A percentile compares a stretch with the other conserved stretches of the same genome.
Evolutionary conservation across 92 coral and sea anemone species (phyloP).

Genomic region (Micromussa lordhowensis): DNA sequence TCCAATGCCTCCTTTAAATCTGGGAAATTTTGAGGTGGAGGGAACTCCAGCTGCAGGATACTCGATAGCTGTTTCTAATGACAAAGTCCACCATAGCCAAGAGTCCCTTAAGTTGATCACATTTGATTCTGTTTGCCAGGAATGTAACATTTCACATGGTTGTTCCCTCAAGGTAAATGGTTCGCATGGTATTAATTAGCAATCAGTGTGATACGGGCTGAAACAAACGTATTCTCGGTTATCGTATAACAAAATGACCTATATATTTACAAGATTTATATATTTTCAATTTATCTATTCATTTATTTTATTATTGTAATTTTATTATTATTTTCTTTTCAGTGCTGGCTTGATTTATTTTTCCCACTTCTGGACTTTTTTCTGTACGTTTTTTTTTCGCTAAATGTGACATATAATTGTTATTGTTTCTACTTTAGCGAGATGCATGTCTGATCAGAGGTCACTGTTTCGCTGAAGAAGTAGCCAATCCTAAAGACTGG

Average conservation of each 20-base stretch:
- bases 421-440: not conserved
- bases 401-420: not conserved
- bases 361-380: no score
- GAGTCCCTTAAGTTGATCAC: constrained; percentile 28
- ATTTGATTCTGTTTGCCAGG: constrained; percentile 47
- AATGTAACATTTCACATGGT: constrained; percentile 35
- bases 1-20: constrained; percentile 42
- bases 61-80: constrained; percentile 39
- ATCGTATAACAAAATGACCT: no score
- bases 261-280: no score
- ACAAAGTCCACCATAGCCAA: constrained; percentile 22
- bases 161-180: constrained; percentile 43
- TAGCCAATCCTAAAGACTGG: constrained; percentile 9
- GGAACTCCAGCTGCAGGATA: constrained; percentile 55
- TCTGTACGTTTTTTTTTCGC: no score
- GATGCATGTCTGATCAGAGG: constrained; percentile 19
- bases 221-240: no score
- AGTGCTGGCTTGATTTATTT: no score
- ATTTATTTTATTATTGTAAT: no score
- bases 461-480: constrained; percentile 11
- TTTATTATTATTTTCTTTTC: no score
- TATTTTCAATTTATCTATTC: no score
- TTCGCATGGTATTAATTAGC: not conserved
- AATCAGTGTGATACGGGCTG: no score
- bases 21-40: constrained; percentile 31